Conservation (phyloP, 1,140 invertebrate genomes). For the Cryptotermes secundus region DNA sequence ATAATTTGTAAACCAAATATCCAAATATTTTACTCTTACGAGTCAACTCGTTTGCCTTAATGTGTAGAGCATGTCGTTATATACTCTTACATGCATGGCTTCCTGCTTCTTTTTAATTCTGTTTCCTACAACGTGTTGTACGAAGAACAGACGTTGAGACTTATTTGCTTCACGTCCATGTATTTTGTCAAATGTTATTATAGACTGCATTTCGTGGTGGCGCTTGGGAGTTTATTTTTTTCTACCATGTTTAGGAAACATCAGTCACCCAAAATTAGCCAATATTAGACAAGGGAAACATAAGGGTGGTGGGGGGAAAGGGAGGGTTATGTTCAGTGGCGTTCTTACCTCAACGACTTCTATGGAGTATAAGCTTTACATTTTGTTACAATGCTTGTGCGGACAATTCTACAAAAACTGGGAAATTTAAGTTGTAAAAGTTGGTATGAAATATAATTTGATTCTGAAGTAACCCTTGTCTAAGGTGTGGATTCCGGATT, state of each 20-base stretch:
- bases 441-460: too few relatives aligned
- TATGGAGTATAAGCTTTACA: too few relatives aligned
- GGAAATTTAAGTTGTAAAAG: too few relatives aligned
- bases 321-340: background rate
- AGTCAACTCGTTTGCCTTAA: background rate
- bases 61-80: background rate
- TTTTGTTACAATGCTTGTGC: too few relatives aligned
- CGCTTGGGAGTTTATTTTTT: background rate
- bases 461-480: too few relatives aligned
- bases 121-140: background rate
- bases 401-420: too few relatives aligned
- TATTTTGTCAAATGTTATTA: conserved; percentile 7
- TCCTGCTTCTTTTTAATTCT: too few relatives aligned
- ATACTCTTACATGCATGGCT: too few relatives aligned
- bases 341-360: background rate
- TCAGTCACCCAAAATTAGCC: conserved; percentile 4
- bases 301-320: background rate
- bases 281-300: background rate
- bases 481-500: too few relatives aligned
- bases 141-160: background rate
- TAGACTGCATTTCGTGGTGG: background rate
- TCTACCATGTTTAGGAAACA: background rate
- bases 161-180: background rate
- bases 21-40: background rate
- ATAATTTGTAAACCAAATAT: background rate